Evolutionary conservation across 2,888 invertebrate species (phyloP).

Genomic region (Corbicula japonica): DNA sequence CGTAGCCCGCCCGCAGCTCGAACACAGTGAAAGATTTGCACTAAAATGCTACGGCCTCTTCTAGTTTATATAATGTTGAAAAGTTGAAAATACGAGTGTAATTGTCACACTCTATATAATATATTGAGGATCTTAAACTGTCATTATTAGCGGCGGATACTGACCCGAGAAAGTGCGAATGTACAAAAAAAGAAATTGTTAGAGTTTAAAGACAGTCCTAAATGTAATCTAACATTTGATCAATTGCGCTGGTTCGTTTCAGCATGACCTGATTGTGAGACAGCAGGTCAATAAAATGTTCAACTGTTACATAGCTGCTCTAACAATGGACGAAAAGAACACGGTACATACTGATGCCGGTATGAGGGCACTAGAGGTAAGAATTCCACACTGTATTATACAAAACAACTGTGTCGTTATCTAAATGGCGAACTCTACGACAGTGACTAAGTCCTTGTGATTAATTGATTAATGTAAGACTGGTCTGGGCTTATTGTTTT

Average conservation of each 20-base stretch:
- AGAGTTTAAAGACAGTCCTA: background rate
- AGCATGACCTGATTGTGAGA: constrained; percentile 24
- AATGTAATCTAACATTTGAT: background rate
- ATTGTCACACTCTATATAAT: background rate
- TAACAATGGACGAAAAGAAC: constrained; percentile 2
- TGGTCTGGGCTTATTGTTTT: too few relatives aligned
- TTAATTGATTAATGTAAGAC: too few relatives aligned
- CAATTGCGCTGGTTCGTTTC: background rate
- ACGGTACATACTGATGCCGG: constrained; percentile 15
- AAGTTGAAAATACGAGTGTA: background rate
- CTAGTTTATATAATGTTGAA: background rate
- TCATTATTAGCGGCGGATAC: background rate
- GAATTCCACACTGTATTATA: too few relatives aligned
- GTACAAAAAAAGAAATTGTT: background rate
- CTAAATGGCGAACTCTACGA: too few relatives aligned
- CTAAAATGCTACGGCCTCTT: too few relatives aligned
- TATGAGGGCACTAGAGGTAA: constrained; percentile 21
- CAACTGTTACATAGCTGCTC: constrained; percentile 8
- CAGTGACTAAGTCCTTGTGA: too few relatives aligned
- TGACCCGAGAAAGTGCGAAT: background rate
- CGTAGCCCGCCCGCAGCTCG: too few relatives aligned
- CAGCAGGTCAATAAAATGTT: background rate
- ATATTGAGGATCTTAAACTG: background rate
- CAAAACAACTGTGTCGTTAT: too few relatives aligned
- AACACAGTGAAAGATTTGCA: too few relatives aligned